Conservation (phyloP, 2,888 invertebrate species). For the Hirtodrosophila alboralis region DNA sequence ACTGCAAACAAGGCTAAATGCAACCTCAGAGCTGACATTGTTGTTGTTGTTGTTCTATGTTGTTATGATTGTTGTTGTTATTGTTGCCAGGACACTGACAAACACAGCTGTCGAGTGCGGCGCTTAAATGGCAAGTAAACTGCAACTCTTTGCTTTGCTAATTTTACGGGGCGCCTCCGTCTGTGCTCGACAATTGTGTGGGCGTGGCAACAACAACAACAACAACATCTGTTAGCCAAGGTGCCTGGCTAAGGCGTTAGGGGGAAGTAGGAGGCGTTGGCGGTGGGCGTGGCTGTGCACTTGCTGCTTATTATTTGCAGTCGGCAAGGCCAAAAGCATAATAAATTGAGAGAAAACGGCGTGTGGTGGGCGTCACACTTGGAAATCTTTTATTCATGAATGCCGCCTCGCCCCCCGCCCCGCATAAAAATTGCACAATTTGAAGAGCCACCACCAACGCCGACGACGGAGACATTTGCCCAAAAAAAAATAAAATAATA, state of each 20-base stretch:
- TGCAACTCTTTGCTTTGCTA: slow-evolving; percentile 80
- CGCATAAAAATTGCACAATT: slow-evolving; percentile 79
- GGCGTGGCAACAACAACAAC: slow-evolving; percentile 42
- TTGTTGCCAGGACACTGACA: slow-evolving; percentile 56
- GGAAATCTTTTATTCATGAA: slow-evolving; percentile 79
- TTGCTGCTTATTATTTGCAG: slow-evolving; percentile 80
- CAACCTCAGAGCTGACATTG: slow-evolving; percentile 46
- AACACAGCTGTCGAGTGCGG: slow-evolving; percentile 77
- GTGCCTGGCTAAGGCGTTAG: slow-evolving; percentile 40
- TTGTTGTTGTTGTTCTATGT: slow-evolving; percentile 20
- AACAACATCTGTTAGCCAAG: slow-evolving; percentile 26
- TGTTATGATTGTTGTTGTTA: slow-evolving; percentile 28
- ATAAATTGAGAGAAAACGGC: slow-evolving; percentile 62
- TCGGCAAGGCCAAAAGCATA: slow-evolving; percentile 78
- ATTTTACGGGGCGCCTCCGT: slow-evolving; percentile 54
- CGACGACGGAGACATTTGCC: slow-evolving; percentile 61
- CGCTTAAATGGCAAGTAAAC: slow-evolving; percentile 80
- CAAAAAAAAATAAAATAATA: slow-evolving; percentile 39
- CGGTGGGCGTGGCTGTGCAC: slow-evolving; percentile 73
- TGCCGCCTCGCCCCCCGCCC: slow-evolving; percentile 26
- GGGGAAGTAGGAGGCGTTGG: too few species aligned
- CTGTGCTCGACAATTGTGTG: slow-evolving; percentile 62
- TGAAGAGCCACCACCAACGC: slow-evolving; percentile 51
- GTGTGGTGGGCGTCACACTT: slow-evolving; percentile 43
- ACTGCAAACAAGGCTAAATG: slow-evolving; percentile 46